These are phyloP conservation scores for Illadopsis cleaveri DNA, from an alignment of 2,113 vertebrate species.

Conservation along the genomic window DNA sequence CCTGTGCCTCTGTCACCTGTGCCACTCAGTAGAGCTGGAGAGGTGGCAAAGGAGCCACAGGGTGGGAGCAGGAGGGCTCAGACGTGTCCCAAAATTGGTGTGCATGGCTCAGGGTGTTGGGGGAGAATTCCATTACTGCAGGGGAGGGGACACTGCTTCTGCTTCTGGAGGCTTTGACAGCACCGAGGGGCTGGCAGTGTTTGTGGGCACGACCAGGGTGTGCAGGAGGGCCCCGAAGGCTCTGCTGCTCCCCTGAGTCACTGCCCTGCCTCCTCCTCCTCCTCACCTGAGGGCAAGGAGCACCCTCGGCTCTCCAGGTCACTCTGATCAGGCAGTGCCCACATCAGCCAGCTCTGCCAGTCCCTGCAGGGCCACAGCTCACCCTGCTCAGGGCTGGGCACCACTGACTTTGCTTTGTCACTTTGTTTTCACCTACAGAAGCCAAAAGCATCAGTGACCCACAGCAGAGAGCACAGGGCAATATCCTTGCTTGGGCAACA, in stretches of 20 bases:
- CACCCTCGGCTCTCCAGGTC: not conserved
- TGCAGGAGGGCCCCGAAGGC: not conserved
- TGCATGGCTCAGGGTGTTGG: not conserved
- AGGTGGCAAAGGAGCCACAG: fast-evolving
- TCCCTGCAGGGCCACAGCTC: not conserved
- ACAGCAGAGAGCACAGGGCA: fast-evolving
- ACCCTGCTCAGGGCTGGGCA: not conserved
- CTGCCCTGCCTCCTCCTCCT: not conserved
- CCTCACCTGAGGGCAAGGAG: not conserved
- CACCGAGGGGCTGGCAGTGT: not conserved
- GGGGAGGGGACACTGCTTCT: not conserved
- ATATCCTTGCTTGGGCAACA: not conserved
- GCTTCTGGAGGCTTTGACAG: not conserved
- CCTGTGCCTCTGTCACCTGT: not conserved
- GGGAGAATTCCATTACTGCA: fast-evolving
- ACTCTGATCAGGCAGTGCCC: not conserved
- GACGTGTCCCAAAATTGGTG: not conserved
- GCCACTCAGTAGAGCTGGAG: fast-evolving
- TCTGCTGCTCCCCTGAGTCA: not conserved
- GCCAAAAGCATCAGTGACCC: not conserved
- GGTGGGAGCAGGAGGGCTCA: not conserved
- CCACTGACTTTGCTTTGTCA: not conserved
- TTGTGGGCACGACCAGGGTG: fast-evolving
- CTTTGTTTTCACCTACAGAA: not conserved
- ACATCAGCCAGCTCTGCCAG: fast-evolving